Base-by-base conservation (phyloP, 2,797 vertebrate genomes). In the Sebastes flavidus region DNA sequence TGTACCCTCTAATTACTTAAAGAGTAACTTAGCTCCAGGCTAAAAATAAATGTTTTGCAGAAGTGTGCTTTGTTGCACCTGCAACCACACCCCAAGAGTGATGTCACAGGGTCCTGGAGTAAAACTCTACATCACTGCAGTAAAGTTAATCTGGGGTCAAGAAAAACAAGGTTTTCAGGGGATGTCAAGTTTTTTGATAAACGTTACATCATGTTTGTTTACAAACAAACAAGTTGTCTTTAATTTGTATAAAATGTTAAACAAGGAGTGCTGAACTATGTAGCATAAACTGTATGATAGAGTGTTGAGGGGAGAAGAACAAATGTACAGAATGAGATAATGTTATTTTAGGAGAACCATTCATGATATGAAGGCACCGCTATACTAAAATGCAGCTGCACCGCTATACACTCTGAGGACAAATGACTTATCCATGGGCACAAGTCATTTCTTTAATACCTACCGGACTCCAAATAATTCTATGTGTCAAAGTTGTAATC, bases 361-460 rank as follows among this genome's bases (percentile, higher is more conserved):
- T 77, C 16, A 78, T 80, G 24, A 72, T 13, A 61, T 38, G 25
- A 84, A 20, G 29, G 20, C 24, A 46, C 8, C 0, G 0, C 13
- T 49, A 9, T 34, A 38, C 5, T 60, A 32, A 82, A 32, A 75
- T 30, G 9, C 36, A 80, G 32, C 72, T 27, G 65, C 65, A 56
- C 65, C 0, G 8, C 32, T 0, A 8, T 8, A 76, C 54, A 70
- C 77, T 74, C 63, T 58, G 42, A 68, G 34, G 65, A 80, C 54
- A 80, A 68, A 83, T 86, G 12, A 27, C 66, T 78, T 62, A 1
- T 49, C 54, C 56, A 30, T 25, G 25, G 60, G 25, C n/a, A 27
- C 13, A 38, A 70, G 54, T 61, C 14, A 74, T 87, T 86, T 72
- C 73, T 82, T 65, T 78, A 74, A 81, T 76, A 74, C 54, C 29